Percentiles rank a stretch among this genome's conserved stretches.
These are phyloP conservation scores for Diuraphis noxia DNA, from an alignment of 1,140 invertebrate species.

Conservation along the genomic window DNA sequence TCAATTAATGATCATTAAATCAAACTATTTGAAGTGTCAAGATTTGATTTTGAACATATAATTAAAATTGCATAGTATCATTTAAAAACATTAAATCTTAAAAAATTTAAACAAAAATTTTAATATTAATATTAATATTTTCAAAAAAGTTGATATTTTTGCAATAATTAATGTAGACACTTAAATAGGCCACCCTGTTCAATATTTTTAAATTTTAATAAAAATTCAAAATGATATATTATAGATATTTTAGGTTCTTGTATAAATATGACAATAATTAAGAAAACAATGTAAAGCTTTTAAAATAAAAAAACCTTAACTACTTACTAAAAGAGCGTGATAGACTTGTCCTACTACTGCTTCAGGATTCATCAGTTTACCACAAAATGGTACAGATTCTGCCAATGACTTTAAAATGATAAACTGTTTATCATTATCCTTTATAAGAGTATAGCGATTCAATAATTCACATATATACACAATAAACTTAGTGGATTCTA, in stretches of 20 bases:
- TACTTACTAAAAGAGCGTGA: slow-evolving; percentile 76
- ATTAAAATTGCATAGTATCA: too few species aligned
- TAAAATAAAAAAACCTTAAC: slow-evolving; percentile 56
- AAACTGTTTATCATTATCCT: slow-evolving; percentile 68
- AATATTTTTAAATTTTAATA: not conserved
- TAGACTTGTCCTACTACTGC: slow-evolving; percentile 76
- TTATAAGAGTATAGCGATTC: slow-evolving; percentile 56
- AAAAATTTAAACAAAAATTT: too few species aligned
- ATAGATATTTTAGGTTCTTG: not conserved
- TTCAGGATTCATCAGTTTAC: slow-evolving; percentile 74
- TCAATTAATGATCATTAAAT: too few species aligned
- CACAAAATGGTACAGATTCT: slow-evolving; percentile 78
- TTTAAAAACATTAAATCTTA: too few species aligned
- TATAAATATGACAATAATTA: not conserved
- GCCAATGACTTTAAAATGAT: slow-evolving; percentile 86
- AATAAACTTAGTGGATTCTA: slow-evolving; percentile 85
- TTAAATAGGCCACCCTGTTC: too few species aligned
- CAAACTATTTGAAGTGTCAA: too few species aligned
- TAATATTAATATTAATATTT: too few species aligned
- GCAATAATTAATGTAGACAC: too few species aligned
- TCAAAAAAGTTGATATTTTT: too few species aligned
- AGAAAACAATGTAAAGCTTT: too few species aligned
- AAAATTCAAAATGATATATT: not conserved
- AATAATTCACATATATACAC: slow-evolving; percentile 76
- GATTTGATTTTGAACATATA: too few species aligned